Evolutionary conservation across 92 coral and sea anemone species (phyloP), one percentile per base, ranked within the genome.

Genomic region (Epizoanthus rinbou): DNA sequence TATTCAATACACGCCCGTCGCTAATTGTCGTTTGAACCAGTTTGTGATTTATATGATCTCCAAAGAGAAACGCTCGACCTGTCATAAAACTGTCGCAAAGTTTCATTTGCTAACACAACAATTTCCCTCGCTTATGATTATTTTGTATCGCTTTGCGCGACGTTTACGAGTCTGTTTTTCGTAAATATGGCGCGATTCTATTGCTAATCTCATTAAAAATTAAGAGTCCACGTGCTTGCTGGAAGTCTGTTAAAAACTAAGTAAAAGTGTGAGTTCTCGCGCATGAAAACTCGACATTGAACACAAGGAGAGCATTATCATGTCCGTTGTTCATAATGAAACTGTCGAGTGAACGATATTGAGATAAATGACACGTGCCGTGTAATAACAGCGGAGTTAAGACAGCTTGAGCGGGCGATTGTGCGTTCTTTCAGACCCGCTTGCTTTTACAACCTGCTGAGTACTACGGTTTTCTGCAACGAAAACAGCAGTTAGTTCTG

Each of bases 11-110:
- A 57, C 66, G 47, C 87, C 69, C 73, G 80, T n/a, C 78, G 75
- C 69, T 90, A 90, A 92, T 92, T 91, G 86, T 89, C 75, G 67
- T 65, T 75, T 79, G 80, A 88, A 82, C 90, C 95, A 88, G 76
- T 66, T 62, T 67, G 39, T 56, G 75, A 69, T 57, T 63, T 41
- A 17, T 63, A 53, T 71, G 57, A 79, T 54, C 25, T 57, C 63
- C 88, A 83, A 86, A 86, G 69, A 80, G 80, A 71, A 79, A 71
- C 79, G 68, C 79, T 70, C 75, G 21, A 86, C 80, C 84, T 71
- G 88, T 76, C 86, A 73, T 37, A 85, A 67, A 81, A 70, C 19
- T 53, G 50, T 58, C 79, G 74, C 56, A 76, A 71, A 69, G 80
- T 47, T 37, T 35, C 69, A 79, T 81, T 86, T 83, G 53, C 75